A percentile compares a stretch with the other conserved stretches of the same genome.
Conservation (phyloP, 2,113 vertebrate genomes). For the Chloroceryle aenea region DNA sequence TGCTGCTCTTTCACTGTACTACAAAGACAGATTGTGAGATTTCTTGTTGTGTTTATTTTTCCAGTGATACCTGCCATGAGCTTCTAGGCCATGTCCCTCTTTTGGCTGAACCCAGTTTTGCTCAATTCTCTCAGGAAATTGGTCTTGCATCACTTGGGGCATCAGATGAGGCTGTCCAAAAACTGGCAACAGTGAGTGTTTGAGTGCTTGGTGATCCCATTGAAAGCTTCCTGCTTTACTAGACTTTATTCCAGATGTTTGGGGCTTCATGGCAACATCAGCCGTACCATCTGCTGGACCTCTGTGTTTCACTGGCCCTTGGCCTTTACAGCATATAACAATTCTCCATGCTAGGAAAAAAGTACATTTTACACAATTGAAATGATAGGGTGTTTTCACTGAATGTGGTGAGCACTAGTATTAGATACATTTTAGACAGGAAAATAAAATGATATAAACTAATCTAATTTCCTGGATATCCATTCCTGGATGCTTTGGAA, state of each 20-base stretch:
- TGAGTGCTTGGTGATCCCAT: not conserved
- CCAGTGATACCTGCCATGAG: slow-evolving; percentile 96
- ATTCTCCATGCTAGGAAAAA: not conserved
- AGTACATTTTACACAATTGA: not conserved
- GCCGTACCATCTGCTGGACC: not conserved
- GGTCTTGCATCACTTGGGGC: slow-evolving; percentile 95
- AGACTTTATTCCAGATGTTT: not conserved
- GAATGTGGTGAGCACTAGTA: not conserved
- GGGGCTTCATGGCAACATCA: not conserved
- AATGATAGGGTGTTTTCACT: not conserved
- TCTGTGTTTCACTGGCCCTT: not conserved
- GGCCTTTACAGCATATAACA: not conserved
- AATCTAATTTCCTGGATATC: not conserved
- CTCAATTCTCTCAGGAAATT: slow-evolving; percentile 98
- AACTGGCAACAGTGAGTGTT: slow-evolving; percentile 91
- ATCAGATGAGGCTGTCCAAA: slow-evolving; percentile 94
- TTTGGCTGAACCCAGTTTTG: slow-evolving; percentile 96
- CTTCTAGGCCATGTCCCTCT: slow-evolving; percentile 95
- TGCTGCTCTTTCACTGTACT: not conserved
- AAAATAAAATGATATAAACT: not conserved
- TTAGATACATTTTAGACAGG: not conserved
- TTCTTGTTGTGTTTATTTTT: slow-evolving; percentile 44
- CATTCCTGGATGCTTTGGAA: not conserved
- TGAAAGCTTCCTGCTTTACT: not conserved
- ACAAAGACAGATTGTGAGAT: not conserved